phyloP scores from a whole-genome alignment of 2,113 vertebrate species.

The Proteles cristata region DNA sequence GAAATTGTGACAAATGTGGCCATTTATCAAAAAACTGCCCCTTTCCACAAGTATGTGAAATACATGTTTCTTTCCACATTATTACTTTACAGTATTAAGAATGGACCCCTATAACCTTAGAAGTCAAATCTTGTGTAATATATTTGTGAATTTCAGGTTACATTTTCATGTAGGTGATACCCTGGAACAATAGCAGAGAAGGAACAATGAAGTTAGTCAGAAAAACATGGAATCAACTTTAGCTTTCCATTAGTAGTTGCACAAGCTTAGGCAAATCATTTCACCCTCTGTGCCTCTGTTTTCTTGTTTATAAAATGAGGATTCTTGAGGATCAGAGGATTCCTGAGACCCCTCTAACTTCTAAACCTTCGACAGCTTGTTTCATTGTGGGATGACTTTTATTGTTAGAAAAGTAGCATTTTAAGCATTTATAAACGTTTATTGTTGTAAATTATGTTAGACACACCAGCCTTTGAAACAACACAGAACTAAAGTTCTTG shows the following conservation, averaged over 20 bases:
- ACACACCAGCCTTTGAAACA: background rate
- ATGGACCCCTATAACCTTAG: background rate
- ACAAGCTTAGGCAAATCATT: background rate
- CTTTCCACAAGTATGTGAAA: slow-evolving; percentile 88
- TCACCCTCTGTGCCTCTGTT: background rate
- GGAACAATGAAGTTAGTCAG: background rate
- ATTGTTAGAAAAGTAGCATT: slow-evolving; percentile 38
- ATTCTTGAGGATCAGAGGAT: slow-evolving; percentile 12
- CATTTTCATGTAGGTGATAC: background rate
- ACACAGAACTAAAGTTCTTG: slow-evolving; percentile 22
- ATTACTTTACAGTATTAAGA: background rate
- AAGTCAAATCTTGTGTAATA: slow-evolving; percentile 27
- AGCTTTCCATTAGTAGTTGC: background rate
- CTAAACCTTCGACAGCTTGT: background rate
- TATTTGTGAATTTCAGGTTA: slow-evolving; percentile 28
- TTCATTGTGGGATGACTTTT: slow-evolving; percentile 48
- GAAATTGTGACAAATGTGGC: slow-evolving; percentile 91
- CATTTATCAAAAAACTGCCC: slow-evolving; percentile 97
- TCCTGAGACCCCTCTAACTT: slow-evolving; percentile 29
- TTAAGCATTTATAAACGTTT: slow-evolving; percentile 35
- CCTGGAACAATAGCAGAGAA: background rate
- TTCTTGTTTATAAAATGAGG: slow-evolving; percentile 37
- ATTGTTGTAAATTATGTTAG: slow-evolving; percentile 9
- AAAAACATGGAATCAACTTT: slow-evolving; percentile 8
- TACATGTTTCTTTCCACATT: slow-evolving; percentile 27